Percentiles rank a stretch among this genome's conserved stretches.
These are phyloP conservation scores for Pteronotus mesoamericanus DNA, from an alignment of 2,797 vertebrate species.

Conservation along the genomic window DNA sequence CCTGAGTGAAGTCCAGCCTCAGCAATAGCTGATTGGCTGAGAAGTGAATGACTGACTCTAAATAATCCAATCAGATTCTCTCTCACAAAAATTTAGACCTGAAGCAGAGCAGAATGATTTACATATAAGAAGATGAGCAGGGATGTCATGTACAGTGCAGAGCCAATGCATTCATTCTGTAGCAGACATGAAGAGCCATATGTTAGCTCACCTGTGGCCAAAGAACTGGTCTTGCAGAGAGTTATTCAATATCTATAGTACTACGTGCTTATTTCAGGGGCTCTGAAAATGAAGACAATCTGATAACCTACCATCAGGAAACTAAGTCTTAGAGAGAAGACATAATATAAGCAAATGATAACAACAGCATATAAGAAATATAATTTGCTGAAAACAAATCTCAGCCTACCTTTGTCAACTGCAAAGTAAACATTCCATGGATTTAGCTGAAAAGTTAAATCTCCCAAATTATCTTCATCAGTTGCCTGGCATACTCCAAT, in stretches of 20 bases:
- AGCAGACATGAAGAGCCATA: neutral
- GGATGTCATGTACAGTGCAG: neutral
- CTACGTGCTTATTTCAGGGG: neutral
- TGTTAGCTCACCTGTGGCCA: neutral
- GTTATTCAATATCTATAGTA: neutral
- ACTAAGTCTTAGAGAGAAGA: neutral
- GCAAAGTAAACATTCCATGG: conserved; percentile 65
- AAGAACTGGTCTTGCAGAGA: neutral
- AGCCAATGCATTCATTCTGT: neutral
- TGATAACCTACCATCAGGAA: neutral
- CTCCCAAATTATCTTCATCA: conserved; percentile 56
- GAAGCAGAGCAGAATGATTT: neutral
- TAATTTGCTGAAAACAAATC: neutral
- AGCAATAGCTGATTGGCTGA: neutral
- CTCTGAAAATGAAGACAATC: neutral
- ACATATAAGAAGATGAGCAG: neutral
- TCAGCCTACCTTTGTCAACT: conserved; percentile 61
- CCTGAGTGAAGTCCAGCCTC: neutral
- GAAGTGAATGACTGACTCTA: neutral
- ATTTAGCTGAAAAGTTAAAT: conserved; percentile 62
- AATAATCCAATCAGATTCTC: neutral
- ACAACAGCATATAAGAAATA: neutral
- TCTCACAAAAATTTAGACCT: neutral
- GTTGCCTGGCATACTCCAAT: conserved; percentile 59
- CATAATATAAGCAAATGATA: neutral